phyloP scores from a whole-genome alignment of 2,888 invertebrate species.

The Drosophila macrospina region DNA sequence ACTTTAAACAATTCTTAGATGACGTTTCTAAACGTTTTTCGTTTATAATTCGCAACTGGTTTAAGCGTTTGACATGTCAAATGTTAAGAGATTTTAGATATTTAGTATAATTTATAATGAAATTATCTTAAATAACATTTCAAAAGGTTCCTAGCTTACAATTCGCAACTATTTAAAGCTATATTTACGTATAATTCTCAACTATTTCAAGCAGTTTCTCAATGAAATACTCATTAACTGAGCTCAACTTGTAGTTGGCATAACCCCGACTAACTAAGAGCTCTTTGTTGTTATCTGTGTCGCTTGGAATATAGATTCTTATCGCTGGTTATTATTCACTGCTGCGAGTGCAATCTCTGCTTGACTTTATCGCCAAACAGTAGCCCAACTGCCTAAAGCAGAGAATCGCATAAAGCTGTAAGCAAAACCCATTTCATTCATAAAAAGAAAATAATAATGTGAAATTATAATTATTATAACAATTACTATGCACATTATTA shows the following conservation, averaged over 20 bases:
- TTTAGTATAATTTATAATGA: not conserved
- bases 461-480: slow-evolving; percentile 53
- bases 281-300: slow-evolving; percentile 19
- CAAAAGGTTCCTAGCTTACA: not conserved
- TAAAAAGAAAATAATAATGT: slow-evolving; percentile 57
- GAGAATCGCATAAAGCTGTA: slow-evolving; percentile 1
- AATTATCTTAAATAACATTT: not conserved
- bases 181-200: too few species aligned
- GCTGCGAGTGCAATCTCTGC: slow-evolving; percentile 23
- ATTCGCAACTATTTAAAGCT: not conserved
- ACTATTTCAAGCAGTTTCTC: not conserved
- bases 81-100: not conserved
- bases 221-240: not conserved
- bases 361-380: slow-evolving; percentile 24
- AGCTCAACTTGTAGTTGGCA: slow-evolving; percentile 1
- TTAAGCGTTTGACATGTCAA: not conserved
- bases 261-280: slow-evolving; percentile 11
- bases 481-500: slow-evolving; percentile 24
- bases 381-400: slow-evolving; percentile 6
- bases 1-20: not conserved
- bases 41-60: not conserved
- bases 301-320: slow-evolving; percentile 25
- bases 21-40: not conserved
- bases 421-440: slow-evolving; percentile 42
- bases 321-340: slow-evolving; percentile 23